Percentiles rank a stretch among this genome's conserved stretches.
Conservation (phyloP, 2,113 vertebrate species). For the Isichthys henryi region DNA sequence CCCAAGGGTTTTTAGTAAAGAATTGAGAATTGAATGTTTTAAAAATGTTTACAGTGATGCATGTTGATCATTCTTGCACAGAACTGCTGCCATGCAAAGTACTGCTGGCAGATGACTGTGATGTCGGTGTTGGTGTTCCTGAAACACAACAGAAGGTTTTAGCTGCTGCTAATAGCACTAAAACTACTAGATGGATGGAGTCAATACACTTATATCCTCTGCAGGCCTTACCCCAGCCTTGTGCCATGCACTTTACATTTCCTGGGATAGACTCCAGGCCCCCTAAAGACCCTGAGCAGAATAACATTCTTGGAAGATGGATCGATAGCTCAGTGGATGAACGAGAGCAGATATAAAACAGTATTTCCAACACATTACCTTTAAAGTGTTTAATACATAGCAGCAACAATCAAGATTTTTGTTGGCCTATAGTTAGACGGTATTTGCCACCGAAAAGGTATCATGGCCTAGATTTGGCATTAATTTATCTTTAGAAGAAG, state of each 20-base stretch:
- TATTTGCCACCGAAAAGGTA: background rate
- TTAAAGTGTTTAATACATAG: background rate
- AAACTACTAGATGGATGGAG: background rate
- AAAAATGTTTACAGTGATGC: background rate
- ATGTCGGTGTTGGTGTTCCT: background rate
- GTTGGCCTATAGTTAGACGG: background rate
- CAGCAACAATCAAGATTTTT: background rate
- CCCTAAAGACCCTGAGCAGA: no score
- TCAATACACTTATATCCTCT: no score
- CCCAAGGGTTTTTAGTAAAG: background rate
- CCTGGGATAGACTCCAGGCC: no score
- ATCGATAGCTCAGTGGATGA: background rate
- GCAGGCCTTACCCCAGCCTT: no score
- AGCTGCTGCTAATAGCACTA: background rate
- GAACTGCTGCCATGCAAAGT: background rate
- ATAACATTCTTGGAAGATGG: background rate
- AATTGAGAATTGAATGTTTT: background rate
- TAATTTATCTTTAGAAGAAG: background rate
- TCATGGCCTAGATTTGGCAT: background rate
- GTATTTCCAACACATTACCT: background rate
- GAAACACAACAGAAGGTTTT: background rate
- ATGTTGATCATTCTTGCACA: background rate
- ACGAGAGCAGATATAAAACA: background rate
- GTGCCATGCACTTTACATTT: no score
- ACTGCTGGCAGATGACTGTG: background rate